These are phyloP conservation scores for Notamacropus eugenii DNA, from an alignment of 2,797 vertebrate genomes.

Conservation along the genomic window DNA sequence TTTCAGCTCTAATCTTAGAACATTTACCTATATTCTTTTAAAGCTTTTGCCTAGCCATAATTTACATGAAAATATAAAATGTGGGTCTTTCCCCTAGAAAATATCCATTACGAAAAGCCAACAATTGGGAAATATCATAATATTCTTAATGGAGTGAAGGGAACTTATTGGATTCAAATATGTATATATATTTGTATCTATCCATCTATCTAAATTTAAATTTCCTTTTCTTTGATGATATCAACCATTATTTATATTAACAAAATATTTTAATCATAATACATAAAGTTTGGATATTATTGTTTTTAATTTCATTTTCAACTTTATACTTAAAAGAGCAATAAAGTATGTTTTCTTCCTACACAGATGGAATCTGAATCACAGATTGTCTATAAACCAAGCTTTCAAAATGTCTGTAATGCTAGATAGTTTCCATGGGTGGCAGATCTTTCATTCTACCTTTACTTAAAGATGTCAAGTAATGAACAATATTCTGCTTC, in stretches of 20 bases:
- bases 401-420: not conserved
- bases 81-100: not conserved
- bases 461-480: not conserved
- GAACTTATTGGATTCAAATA: too few relatives aligned
- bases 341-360: not conserved
- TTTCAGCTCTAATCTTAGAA: not conserved
- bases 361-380: not conserved
- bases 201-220: not conserved
- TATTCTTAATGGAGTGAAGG: not conserved
- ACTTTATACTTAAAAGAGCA: not conserved
- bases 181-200: not conserved
- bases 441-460: not conserved
- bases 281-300: not conserved
- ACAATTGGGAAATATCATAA: not conserved
- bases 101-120: not conserved
- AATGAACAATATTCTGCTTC: not conserved
- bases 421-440: not conserved
- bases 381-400: not conserved
- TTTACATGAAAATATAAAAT: not conserved
- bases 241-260: not conserved
- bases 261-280: not conserved
- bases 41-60: not conserved
- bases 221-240: not conserved
- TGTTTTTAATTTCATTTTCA: not conserved
- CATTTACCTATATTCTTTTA: not conserved